Percentiles rank a stretch among this genome's conserved stretches.
Conservation (phyloP, 1,140 invertebrate genomes). For the Brachionus calyciflorus region DNA sequence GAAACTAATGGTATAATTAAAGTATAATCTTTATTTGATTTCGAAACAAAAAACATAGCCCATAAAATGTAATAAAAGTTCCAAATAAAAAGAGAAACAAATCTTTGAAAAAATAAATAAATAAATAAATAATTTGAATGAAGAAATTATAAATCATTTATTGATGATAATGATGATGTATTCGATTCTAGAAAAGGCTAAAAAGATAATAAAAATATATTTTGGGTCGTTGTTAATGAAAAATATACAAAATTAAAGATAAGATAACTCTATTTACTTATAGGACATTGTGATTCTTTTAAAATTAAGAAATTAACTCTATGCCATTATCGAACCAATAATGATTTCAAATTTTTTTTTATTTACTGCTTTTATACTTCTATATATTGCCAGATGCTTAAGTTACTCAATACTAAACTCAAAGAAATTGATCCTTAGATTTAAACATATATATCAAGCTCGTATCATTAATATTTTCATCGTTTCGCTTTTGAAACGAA, state of each 20-base stretch:
- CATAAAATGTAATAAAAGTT: too few species aligned
- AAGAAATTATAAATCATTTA: constrained; percentile 29
- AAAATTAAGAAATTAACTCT: too few species aligned
- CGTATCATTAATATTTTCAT: constrained; percentile 25
- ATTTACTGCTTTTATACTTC: background rate
- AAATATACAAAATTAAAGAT: background rate
- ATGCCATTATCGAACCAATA: constrained; percentile 20
- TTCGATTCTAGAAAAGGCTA: constrained; percentile 33
- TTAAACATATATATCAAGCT: too few species aligned
- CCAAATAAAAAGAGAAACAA: too few species aligned
- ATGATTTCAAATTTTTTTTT: background rate
- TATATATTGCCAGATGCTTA: constrained; percentile 18
- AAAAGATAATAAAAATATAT: constrained; percentile 23
- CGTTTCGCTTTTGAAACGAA: background rate
- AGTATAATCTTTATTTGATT: too few species aligned
- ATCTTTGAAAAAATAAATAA: too few species aligned
- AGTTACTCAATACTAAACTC: constrained; percentile 7
- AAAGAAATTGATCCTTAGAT: too few species aligned
- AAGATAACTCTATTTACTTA: constrained; percentile 42
- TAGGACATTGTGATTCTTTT: constrained; percentile 35
- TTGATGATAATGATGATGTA: constrained; percentile 5
- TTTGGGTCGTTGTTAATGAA: too few species aligned
- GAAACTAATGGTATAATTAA: too few species aligned
- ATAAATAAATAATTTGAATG: too few species aligned
- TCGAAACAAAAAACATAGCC: too few species aligned